These are phyloP conservation scores for Diuraphis noxia DNA, from an alignment of 1,140 invertebrate genomes.

Conservation along the genomic window DNA sequence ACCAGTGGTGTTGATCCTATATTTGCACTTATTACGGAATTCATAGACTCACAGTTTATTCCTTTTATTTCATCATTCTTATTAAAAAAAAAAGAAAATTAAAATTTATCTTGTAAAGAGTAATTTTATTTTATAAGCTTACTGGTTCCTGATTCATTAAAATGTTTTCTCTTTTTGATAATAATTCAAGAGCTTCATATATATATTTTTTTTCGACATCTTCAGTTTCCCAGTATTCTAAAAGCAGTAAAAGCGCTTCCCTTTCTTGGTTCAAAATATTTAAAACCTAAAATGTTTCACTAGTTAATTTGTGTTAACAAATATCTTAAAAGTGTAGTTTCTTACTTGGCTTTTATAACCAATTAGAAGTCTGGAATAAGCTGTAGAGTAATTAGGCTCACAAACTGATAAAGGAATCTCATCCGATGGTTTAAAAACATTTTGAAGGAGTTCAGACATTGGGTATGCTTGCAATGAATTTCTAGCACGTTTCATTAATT, in stretches of 20 bases:
- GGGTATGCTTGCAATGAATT: constrained; percentile 77
- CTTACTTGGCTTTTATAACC: constrained; percentile 68
- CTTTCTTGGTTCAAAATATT: constrained; percentile 40
- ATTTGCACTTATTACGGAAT: not conserved
- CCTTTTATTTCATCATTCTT: not conserved
- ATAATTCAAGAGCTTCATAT: constrained; percentile 46
- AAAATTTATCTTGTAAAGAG: not conserved
- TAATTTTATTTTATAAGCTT: not conserved
- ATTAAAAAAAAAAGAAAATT: not conserved
- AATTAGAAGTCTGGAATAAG: constrained; percentile 78
- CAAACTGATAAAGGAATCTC: constrained; percentile 62
- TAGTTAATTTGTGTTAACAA: not conserved
- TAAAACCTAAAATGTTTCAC: constrained; percentile 25
- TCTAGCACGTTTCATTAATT: constrained; percentile 83
- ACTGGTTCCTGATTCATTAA: constrained; percentile 27
- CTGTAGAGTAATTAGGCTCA: constrained; percentile 61
- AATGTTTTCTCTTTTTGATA: constrained; percentile 40
- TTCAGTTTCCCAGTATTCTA: constrained; percentile 47
- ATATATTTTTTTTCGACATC: constrained; percentile 49
- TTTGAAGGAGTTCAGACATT: constrained; percentile 60
- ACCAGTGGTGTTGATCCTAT: not conserved
- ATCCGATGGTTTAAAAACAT: constrained; percentile 55
- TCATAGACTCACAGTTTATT: not conserved
- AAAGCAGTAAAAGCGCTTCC: constrained; percentile 27
- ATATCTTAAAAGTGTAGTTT: not conserved